Conservation (phyloP, 2,888 invertebrate species). For the Sphaeridia pumilis region DNA sequence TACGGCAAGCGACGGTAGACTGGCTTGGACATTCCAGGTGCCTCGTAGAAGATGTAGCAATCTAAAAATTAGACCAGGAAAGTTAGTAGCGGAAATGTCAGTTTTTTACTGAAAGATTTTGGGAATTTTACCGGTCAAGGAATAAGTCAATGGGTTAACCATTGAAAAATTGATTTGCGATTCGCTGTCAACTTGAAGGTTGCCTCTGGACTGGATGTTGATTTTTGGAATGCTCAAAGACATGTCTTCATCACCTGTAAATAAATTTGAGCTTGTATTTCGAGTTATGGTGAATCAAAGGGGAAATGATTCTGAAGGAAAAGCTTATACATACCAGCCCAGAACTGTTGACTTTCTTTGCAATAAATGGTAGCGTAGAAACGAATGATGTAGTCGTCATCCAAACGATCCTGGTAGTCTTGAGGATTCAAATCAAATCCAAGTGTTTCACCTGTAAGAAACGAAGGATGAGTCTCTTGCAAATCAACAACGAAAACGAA, state of each 20-base stretch:
- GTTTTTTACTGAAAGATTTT: background rate
- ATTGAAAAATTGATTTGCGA: slow-evolving; percentile 42
- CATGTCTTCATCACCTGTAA: slow-evolving; percentile 52
- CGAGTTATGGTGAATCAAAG: background rate
- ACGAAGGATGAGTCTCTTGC: background rate
- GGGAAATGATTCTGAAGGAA: background rate
- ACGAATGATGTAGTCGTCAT: slow-evolving; percentile 58
- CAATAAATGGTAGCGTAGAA: slow-evolving; percentile 61
- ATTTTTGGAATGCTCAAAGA: slow-evolving; percentile 55
- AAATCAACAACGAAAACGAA: no score
- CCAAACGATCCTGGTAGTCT: slow-evolving; percentile 57
- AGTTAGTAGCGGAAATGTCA: background rate
- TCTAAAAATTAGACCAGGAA: slow-evolving; percentile 20
- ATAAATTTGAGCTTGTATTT: background rate
- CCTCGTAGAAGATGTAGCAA: slow-evolving; percentile 41
- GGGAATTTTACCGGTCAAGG: slow-evolving; percentile 43
- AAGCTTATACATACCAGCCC: slow-evolving; percentile 45
- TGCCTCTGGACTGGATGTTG: slow-evolving; percentile 48
- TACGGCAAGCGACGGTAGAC: slow-evolving; percentile 25
- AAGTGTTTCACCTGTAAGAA: slow-evolving; percentile 45
- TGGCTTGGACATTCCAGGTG: slow-evolving; percentile 36
- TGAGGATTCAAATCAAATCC: slow-evolving; percentile 51
- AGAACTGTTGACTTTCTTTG: slow-evolving; percentile 59
- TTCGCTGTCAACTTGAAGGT: slow-evolving; percentile 38
- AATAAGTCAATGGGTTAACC: slow-evolving; percentile 53